phyloP scores from a whole-genome alignment of 1,140 invertebrate species.

The Eumeta japonica region DNA sequence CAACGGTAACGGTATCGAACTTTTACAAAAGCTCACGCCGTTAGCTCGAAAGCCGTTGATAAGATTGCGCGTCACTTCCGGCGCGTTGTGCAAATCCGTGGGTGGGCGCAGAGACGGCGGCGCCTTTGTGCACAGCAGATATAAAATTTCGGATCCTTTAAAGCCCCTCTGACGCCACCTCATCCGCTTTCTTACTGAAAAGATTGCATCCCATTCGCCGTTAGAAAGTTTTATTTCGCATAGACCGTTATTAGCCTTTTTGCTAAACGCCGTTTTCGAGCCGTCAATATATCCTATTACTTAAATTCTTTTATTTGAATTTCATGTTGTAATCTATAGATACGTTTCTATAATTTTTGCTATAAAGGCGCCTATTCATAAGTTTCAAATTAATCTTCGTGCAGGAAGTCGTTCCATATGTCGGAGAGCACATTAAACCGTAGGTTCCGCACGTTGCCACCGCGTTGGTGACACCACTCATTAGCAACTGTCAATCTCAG shows the following conservation, averaged over 20 bases:
- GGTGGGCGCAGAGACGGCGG: slow-evolving; percentile 35
- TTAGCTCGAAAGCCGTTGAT: slow-evolving; percentile 23
- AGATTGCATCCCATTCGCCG: slow-evolving; percentile 8
- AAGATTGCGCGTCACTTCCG: slow-evolving; percentile 24
- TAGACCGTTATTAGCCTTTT: slow-evolving; percentile 31
- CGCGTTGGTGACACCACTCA: too few relatives aligned
- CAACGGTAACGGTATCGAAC: too few relatives aligned
- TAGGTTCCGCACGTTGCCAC: too few relatives aligned
- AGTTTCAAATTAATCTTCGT: too few relatives aligned
- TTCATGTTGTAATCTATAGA: slow-evolving; percentile 1
- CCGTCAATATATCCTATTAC: slow-evolving; percentile 1
- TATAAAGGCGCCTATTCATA: too few relatives aligned
- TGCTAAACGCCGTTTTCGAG: slow-evolving; percentile 8
- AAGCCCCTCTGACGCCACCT: slow-evolving; percentile 16
- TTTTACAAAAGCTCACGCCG: too few relatives aligned
- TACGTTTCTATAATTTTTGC: too few relatives aligned
- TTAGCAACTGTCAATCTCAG: too few relatives aligned
- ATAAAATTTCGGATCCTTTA: slow-evolving; percentile 43
- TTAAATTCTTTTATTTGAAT: background rate
- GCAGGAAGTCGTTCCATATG: too few relatives aligned
- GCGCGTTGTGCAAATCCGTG: slow-evolving; percentile 32
- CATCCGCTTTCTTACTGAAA: slow-evolving; percentile 9
- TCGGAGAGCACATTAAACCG: too few relatives aligned
- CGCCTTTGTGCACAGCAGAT: slow-evolving; percentile 28
- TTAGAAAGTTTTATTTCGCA: slow-evolving; percentile 37